A percentile compares a stretch with the other conserved stretches of the same genome.
Conservation (phyloP, 2,797 vertebrate genomes). For the Arctocebus calabarensis region DNA sequence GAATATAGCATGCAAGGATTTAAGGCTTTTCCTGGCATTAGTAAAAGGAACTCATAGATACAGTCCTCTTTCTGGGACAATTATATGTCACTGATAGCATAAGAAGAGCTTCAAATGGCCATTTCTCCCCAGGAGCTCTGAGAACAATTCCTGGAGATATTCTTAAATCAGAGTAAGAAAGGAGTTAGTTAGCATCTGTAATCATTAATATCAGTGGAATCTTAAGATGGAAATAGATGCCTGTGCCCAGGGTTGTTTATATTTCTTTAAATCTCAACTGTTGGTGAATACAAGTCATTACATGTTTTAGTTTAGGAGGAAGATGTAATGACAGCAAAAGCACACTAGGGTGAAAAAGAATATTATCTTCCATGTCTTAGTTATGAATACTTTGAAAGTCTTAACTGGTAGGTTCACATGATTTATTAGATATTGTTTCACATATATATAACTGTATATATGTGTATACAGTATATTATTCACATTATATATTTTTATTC, state of each 20-base stretch:
- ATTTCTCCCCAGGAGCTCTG: background rate
- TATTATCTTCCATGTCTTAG: background rate
- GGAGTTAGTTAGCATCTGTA: background rate
- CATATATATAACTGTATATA: background rate
- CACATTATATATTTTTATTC: background rate
- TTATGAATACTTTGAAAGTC: background rate
- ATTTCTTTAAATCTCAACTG: conserved; percentile 7
- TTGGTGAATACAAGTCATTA: background rate
- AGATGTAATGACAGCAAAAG: background rate
- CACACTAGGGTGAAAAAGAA: background rate
- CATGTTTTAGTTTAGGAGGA: background rate
- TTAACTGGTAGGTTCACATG: background rate
- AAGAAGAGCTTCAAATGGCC: background rate
- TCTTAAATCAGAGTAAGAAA: background rate
- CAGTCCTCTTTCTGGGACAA: background rate
- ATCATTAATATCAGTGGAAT: background rate
- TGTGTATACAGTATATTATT: background rate
- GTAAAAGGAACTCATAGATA: background rate
- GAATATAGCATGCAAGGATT: background rate
- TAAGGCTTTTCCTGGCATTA: background rate
- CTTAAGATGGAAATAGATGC: background rate
- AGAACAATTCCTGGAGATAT: background rate
- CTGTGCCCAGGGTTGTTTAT: too few species aligned
- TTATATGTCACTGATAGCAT: background rate
- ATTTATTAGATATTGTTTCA: background rate